Evolutionary conservation across 2,113 vertebrate species (phyloP).

Genomic region (Scophthalmus maximus): DNA sequence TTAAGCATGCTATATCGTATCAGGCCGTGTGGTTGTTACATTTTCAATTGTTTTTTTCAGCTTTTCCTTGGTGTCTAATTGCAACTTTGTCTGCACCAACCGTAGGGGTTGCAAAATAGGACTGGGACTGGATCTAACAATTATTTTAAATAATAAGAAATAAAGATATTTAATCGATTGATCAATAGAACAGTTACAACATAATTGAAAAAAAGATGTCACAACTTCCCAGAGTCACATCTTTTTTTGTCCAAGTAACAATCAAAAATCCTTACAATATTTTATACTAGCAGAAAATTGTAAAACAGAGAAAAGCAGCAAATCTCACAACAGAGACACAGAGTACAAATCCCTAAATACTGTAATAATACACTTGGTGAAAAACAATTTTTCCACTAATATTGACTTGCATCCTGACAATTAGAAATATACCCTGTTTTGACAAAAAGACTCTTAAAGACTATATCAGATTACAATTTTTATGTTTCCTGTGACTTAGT

Average conservation of each 20-base stretch:
- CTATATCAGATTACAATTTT: background rate
- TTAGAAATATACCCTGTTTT: background rate
- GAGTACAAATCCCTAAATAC: background rate
- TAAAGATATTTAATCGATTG: no score
- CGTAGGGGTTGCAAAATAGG: background rate
- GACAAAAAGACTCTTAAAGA: background rate
- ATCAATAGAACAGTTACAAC: no score
- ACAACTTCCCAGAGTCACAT: no score
- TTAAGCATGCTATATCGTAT: no score
- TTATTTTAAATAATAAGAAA: background rate
- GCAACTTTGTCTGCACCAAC: no score
- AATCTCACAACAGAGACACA: background rate
- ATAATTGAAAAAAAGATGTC: no score
- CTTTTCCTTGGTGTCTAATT: background rate
- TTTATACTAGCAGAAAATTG: no score
- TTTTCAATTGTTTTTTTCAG: no score
- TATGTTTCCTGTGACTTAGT: conserved; percentile 24
- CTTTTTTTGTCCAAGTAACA: no score
- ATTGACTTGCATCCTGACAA: background rate
- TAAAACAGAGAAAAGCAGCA: background rate
- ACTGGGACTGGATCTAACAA: background rate
- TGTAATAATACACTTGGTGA: background rate
- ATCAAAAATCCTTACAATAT: no score
- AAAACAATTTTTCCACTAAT: background rate
- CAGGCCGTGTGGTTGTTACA: no score